phyloP scores from a whole-genome alignment of 2,888 invertebrate species.

The Dynastes maya region DNA sequence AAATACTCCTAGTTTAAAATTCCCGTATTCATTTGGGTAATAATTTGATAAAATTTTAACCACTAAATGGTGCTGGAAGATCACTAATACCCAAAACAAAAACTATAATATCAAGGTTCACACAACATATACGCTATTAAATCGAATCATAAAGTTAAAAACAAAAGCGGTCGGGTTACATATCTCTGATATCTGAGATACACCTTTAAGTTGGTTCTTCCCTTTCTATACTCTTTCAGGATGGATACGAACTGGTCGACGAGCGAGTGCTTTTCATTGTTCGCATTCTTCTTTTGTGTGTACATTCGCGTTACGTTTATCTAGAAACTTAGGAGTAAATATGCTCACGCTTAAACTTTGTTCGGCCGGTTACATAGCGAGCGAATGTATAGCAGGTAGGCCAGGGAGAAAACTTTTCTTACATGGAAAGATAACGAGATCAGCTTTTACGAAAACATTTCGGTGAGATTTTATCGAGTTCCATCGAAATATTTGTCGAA shows the following conservation, averaged over 20 bases:
- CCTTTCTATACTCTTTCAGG: background rate
- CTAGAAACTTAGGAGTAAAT: slow-evolving; percentile 29
- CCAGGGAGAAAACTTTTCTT: slow-evolving; percentile 20
- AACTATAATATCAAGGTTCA: no score
- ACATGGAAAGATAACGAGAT: slow-evolving; percentile 17
- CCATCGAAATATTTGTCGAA: no score
- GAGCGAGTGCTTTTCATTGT: slow-evolving; percentile 27
- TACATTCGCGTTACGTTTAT: slow-evolving; percentile 20
- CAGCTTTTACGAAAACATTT: slow-evolving; percentile 8
- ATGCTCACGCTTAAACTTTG: slow-evolving; percentile 31
- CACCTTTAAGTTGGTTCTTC: background rate
- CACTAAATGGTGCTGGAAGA: no score
- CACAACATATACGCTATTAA: no score
- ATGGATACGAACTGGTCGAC: no score
- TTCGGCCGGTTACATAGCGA: background rate
- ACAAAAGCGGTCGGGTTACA: background rate
- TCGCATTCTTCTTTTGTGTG: slow-evolving; percentile 16
- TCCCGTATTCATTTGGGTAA: no score
- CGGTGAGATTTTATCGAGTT: no score
- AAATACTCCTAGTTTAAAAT: no score
- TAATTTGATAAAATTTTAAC: no score
- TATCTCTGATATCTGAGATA: background rate
- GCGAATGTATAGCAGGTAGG: background rate
- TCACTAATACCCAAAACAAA: no score
- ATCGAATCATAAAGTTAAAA: background rate